Evolutionary conservation across 2,888 invertebrate genomes (phyloP).

Genomic region (Podotricha telesiphe): DNA sequence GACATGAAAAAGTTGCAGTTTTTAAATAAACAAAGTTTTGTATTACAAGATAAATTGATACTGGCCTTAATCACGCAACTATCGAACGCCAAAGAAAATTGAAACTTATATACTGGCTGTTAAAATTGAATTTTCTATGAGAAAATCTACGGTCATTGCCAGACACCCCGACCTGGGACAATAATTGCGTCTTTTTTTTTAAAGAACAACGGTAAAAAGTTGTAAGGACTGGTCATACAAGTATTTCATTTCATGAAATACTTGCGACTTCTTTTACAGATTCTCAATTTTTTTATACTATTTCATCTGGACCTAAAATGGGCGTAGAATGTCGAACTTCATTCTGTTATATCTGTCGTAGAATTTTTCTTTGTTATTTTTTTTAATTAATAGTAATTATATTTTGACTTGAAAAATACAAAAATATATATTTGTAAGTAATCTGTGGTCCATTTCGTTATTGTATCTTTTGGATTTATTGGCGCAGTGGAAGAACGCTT

Average conservation of each 20-base stretch:
- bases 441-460: too few relatives aligned
- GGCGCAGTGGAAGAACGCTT: too few relatives aligned
- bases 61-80: constrained; percentile 28
- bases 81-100: background rate
- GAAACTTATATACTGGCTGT: background rate
- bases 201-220: constrained; percentile 36
- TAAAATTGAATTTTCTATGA: constrained; percentile 25
- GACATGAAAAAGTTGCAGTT: constrained; percentile 18
- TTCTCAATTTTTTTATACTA: too few relatives aligned
- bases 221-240: constrained; percentile 34
- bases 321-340: too few relatives aligned
- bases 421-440: too few relatives aligned
- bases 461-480: too few relatives aligned
- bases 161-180: constrained; percentile 44
- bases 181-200: constrained; percentile 41
- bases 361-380: too few relatives aligned
- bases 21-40: constrained; percentile 25
- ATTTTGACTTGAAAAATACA: too few relatives aligned
- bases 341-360: too few relatives aligned
- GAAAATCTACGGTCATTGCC: constrained; percentile 12
- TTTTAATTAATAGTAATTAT: too few relatives aligned
- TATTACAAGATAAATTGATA: constrained; percentile 33
- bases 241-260: constrained; percentile 16
- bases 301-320: too few relatives aligned
- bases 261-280: background rate